Evolutionary conservation across 2,113 vertebrate species (phyloP), one percentile per base, ranked within the genome.

Genomic region (Synchiropus splendidus): DNA sequence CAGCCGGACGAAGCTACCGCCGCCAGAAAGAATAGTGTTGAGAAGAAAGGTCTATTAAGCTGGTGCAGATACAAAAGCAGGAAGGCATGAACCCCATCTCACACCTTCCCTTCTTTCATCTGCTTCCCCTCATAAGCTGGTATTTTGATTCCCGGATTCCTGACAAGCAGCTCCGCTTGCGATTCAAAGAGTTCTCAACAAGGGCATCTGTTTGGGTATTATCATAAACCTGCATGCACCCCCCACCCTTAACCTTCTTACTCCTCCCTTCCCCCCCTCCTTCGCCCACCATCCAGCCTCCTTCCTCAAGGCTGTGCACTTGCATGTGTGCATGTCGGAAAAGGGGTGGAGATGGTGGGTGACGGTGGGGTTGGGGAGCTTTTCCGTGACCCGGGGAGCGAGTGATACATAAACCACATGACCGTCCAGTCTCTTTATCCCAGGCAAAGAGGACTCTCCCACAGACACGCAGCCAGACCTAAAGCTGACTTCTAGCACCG

Each of bases 321-420:
- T 18, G 30, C 48, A 17, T 21, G 27, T 32, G 32, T 42, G 51
- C 40, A 39, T n/a, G 48, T 70, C 18, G 42, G 62, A 59, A 66
- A 76, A 69, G 62, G 74, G 67, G 77, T 64, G 74, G 77, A 60
- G 72, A 56, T 52, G 64, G 39, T 13, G 54, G 42, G 45, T 54
- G 51, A 21, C 43, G 54, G 60, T 16, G 47, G 48, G 48, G 55
- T 27, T 47, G 62, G 75, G 67, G 66, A 72, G 67, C 75, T 71
- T 79, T 83, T 81, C 77, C 71, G 52, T 83, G 84, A 80, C 81
- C 81, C 77, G 58, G 54, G 64, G 72, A 76, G 81, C 84, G 83
- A 79, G 73, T 73, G 78, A 85, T 87, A 87, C 83, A 87, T 84
- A 88, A 89, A 82, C 84, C 89, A 88, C 87, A 89, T 88, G 89